phyloP scores from a whole-genome alignment of 2,797 vertebrate genomes.

The Varecia variegata region DNA sequence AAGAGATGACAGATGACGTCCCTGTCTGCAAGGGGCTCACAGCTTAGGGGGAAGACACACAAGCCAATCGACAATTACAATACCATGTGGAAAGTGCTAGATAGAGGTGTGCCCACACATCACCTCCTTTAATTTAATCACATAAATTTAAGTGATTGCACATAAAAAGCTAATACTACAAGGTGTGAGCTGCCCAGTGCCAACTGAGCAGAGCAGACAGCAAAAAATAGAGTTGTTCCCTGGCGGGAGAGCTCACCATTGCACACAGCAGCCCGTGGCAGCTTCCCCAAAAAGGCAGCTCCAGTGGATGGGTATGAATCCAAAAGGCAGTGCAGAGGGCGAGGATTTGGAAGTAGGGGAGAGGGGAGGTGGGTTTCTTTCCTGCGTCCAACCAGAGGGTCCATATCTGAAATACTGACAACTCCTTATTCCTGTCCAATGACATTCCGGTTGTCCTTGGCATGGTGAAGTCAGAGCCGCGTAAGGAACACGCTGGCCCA shows the following conservation, averaged over 20 bases:
- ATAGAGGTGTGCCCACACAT: neutral
- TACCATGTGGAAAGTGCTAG: neutral
- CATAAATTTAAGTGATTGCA: neutral
- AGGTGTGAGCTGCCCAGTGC: neutral
- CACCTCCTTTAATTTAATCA: neutral
- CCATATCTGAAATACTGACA: neutral
- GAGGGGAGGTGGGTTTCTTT: neutral
- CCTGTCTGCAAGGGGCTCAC: neutral
- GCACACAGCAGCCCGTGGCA: fast-evolving
- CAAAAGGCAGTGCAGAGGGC: neutral
- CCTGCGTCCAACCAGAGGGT: neutral
- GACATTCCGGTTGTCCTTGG: neutral
- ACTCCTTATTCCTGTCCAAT: neutral
- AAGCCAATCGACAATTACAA: neutral
- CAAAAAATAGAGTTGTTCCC: neutral
- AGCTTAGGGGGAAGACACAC: neutral
- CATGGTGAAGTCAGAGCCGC: neutral
- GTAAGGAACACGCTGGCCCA: neutral
- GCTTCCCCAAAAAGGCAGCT: neutral
- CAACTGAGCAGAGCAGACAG: neutral
- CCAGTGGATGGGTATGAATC: neutral
- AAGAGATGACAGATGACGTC: neutral
- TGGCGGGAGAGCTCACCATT: neutral
- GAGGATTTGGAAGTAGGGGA: neutral
- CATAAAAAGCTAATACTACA: neutral